Conservation (phyloP, 2,888 invertebrate genomes). For the Rhimphoctona megacephalus region DNA sequence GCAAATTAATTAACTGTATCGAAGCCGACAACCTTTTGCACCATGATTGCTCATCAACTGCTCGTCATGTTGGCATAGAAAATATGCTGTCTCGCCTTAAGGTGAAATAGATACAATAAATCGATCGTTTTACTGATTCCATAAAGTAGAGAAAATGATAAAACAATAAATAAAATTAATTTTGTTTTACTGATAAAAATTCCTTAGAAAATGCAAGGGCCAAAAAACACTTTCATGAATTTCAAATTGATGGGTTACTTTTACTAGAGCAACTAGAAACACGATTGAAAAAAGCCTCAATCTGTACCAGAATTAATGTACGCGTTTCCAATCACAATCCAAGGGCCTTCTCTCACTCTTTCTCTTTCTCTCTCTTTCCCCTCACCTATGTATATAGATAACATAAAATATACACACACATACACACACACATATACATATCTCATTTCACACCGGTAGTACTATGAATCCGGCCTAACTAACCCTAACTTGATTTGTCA, state of each 20-base stretch:
- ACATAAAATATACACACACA: not conserved
- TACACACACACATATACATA: not conserved
- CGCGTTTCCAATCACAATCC: not conserved
- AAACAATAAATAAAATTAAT: not conserved
- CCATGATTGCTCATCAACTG: constrained; percentile 11
- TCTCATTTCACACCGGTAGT: constrained; percentile 11
- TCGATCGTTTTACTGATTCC: not conserved
- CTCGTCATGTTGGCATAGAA: not conserved
- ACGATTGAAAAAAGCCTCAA: not conserved
- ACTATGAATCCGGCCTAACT: constrained; percentile 78
- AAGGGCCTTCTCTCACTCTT: not conserved
- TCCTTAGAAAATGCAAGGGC: not conserved
- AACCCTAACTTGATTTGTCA: constrained; percentile 80
- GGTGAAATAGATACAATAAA: not conserved
- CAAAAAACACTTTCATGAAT: too few species aligned
- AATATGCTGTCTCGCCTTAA: constrained; percentile 11
- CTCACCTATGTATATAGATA: not conserved
- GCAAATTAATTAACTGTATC: constrained; percentile 65
- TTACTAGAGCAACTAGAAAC: too few species aligned
- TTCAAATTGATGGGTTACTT: too few species aligned
- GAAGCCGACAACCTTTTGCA: constrained; percentile 42
- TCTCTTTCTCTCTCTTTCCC: not conserved
- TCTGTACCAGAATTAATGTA: not conserved
- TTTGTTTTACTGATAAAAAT: not conserved
- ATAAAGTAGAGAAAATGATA: not conserved